These are phyloP conservation scores for Callorhinus ursinus DNA, from an alignment of 2,113 vertebrate species.

Conservation along the genomic window DNA sequence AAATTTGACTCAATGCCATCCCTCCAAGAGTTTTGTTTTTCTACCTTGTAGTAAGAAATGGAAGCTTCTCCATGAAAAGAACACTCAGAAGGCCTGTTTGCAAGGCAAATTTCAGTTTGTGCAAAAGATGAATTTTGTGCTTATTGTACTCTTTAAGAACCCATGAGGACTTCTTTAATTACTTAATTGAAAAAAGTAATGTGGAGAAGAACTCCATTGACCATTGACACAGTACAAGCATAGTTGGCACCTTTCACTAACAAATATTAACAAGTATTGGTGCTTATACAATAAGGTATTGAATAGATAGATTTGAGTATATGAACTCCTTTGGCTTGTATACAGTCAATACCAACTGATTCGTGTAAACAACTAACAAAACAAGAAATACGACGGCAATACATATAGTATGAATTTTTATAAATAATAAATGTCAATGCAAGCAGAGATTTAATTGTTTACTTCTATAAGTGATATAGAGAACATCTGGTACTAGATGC, in stretches of 20 bases:
- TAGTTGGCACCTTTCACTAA: neutral
- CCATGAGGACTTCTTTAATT: neutral
- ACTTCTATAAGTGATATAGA: neutral
- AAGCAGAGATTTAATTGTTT: neutral
- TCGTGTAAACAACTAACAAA: neutral
- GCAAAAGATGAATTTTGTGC: neutral
- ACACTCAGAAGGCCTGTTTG: neutral
- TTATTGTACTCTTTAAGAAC: neutral
- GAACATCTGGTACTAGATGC: neutral
- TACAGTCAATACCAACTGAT: neutral
- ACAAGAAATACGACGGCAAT: neutral
- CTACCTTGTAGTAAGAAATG: neutral
- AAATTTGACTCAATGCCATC: neutral
- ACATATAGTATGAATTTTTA: neutral
- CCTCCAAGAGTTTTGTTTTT: neutral
- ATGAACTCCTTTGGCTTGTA: neutral
- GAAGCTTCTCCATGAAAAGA: neutral
- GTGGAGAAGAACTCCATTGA: neutral
- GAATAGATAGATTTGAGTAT: neutral
- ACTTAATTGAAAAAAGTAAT: neutral
- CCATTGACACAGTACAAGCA: neutral
- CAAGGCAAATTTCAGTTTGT: neutral
- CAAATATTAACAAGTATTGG: neutral
- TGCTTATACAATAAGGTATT: neutral
- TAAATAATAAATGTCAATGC: neutral